phyloP scores from a whole-genome alignment of 2,113 vertebrate genomes.

The human (Homo sapiens) region DNA sequence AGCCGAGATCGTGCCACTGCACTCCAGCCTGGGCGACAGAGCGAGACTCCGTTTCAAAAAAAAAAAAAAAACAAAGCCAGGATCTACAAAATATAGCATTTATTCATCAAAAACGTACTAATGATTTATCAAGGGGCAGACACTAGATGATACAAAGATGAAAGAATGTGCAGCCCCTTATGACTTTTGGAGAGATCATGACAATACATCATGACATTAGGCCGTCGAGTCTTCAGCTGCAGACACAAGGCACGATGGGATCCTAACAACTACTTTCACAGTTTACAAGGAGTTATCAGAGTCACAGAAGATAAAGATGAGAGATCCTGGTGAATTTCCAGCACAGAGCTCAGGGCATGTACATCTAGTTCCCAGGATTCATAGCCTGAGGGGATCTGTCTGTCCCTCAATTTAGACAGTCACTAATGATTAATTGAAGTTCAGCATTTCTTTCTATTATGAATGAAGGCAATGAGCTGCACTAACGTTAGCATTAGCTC shows the following conservation, averaged over 20 bases:
- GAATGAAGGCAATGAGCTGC: background rate
- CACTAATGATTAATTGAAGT: background rate
- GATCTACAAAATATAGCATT: background rate
- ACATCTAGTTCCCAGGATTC: background rate
- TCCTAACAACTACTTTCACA: background rate
- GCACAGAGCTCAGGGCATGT: background rate
- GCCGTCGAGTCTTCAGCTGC: background rate
- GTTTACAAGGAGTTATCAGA: background rate
- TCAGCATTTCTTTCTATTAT: background rate
- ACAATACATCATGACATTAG: background rate
- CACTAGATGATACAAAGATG: background rate
- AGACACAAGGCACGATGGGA: background rate
- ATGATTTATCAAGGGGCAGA: background rate
- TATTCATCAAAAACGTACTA: background rate
- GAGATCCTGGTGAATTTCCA: background rate
- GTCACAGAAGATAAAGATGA: background rate
- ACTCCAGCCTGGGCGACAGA: too few relatives aligned
- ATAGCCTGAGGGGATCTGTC: background rate
- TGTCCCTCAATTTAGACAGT: background rate
- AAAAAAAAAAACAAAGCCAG: background rate
- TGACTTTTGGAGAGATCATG: background rate
- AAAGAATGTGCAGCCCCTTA: background rate
- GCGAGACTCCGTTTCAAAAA: too few relatives aligned
- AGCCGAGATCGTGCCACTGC: too few relatives aligned
- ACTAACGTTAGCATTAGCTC: background rate